Base-by-base conservation (phyloP, 2,113 vertebrate genomes). In the Ifrita kowaldi region DNA sequence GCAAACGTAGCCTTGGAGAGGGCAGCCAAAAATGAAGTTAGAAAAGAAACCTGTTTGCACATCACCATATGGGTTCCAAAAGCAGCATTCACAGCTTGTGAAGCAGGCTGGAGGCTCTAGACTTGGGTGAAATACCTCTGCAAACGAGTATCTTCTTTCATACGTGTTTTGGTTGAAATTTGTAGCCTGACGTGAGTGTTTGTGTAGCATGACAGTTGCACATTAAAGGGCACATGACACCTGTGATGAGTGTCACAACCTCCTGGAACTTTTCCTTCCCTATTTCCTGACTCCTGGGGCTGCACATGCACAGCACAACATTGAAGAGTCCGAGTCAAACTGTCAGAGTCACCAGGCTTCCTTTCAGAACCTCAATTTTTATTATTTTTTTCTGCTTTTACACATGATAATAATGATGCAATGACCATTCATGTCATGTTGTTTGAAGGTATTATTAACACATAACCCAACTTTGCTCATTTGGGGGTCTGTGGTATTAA, bases 1-100 rank as follows among this genome's bases (percentile, higher is more conserved):
- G 23, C 35, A 62, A 47, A 23, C 0, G 0, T 0, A 24, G 28
- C 60, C 47, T 35, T 22, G 13, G 7, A 63, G 37, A 49, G 46
- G 14, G 46, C 42, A 67, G 39, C 20, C 39, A 55, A 4, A 68
- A 63, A 11, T 4, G 4, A 19, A 16, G 20, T 41, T 28, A n/a
- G 23, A 23, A 60, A n/a, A 46, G 26, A 65, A 78, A 63, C 11
- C 64, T 32, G n/a, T 35, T 65, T 49, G 37, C 22, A 59, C 18
- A 8, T 59, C 47, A 14, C n/a, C 37, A 0, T 10, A 3, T 27
- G 24, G 19, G 5, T 63, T 59, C 20, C 35, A 63, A 67, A n/a
- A 59, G 19, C 27, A 76, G 20, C 47, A 33, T 30, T 64, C 35
- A 18, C 52, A 0, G 28, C 4, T 1, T 0, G 4, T 47, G 56